phyloP scores from a whole-genome alignment of 2,113 vertebrate species.

The Eidolon helvum region DNA sequence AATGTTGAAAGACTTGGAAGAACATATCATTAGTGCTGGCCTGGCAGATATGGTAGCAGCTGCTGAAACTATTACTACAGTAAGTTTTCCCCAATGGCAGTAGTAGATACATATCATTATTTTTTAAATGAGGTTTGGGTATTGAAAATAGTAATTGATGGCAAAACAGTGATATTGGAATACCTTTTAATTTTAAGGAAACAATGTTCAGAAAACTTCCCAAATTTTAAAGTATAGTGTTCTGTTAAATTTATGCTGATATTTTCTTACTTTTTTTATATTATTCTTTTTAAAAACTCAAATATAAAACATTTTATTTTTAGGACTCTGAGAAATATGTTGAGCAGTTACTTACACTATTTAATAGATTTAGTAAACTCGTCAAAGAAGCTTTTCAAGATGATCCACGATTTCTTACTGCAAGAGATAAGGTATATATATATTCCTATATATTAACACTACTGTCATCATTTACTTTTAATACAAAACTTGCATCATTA shows the following conservation, averaged over 20 bases:
- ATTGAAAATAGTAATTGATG: neutral
- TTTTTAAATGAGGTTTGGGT: neutral
- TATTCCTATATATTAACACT: constrained; percentile 15
- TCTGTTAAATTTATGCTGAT: neutral
- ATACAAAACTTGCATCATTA: neutral
- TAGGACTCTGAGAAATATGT: constrained; percentile 99
- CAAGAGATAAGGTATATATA: constrained; percentile 94
- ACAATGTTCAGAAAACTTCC: neutral
- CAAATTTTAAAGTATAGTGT: constrained; percentile 23
- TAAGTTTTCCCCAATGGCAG: constrained; percentile 82
- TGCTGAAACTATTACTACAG: constrained; percentile 98
- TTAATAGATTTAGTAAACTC: constrained; percentile 98
- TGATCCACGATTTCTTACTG: constrained; percentile 98
- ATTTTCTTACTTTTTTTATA: neutral
- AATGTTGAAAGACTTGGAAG: constrained; percentile 98
- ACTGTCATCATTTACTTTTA: constrained; percentile 3
- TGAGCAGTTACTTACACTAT: constrained; percentile 97
- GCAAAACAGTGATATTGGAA: neutral
- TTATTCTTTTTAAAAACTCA: constrained; percentile 19
- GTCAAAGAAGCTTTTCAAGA: constrained; percentile 99
- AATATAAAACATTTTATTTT: constrained; percentile 48
- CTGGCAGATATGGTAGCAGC: constrained; percentile 99
- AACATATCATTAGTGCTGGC: constrained; percentile 98
- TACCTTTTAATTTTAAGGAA: neutral
- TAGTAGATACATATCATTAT: neutral